Evolutionary conservation across 2,797 vertebrate species (phyloP).

Genomic region (Arrhamphus sclerolepis): DNA sequence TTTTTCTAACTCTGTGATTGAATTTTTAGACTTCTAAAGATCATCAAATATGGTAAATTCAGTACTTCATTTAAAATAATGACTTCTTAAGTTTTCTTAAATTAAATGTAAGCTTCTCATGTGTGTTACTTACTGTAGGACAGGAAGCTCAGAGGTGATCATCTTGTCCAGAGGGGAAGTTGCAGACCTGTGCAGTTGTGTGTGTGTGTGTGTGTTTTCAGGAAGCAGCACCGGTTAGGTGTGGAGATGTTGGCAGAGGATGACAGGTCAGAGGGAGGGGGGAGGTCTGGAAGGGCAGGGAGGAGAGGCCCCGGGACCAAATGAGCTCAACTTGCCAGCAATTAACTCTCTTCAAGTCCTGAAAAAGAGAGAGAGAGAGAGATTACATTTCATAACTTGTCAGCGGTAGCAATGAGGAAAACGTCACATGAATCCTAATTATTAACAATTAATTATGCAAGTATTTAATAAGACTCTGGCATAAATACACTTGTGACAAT

Average conservation of each 20-base stretch:
- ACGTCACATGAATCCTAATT: too few relatives aligned
- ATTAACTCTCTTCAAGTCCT: slow-evolving; percentile 67
- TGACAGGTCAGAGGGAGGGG: slow-evolving; percentile 26
- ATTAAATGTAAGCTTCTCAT: not conserved
- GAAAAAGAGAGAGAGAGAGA: not conserved
- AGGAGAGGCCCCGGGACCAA: slow-evolving; percentile 52
- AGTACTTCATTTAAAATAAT: too few relatives aligned
- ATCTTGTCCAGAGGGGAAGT: slow-evolving; percentile 76
- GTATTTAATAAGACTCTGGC: not conserved
- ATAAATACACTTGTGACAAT: not conserved
- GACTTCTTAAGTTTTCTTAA: too few relatives aligned
- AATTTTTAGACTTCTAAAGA: too few relatives aligned
- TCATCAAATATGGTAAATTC: too few relatives aligned
- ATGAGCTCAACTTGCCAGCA: slow-evolving; percentile 35
- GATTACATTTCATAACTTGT: not conserved
- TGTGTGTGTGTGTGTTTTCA: slow-evolving; percentile 34
- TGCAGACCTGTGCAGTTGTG: slow-evolving; percentile 18
- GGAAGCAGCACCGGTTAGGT: slow-evolving; percentile 24
- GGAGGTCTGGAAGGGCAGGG: slow-evolving; percentile 39
- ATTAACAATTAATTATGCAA: not conserved
- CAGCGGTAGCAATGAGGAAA: not conserved
- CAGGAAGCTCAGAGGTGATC: slow-evolving; percentile 98
- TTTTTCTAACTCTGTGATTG: too few relatives aligned
- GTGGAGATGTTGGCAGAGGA: slow-evolving; percentile 17
- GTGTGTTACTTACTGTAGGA: slow-evolving; percentile 91